Percentiles rank a stretch among this genome's conserved stretches.
Evolutionary conservation across 2,797 vertebrate species (phyloP).

Genomic region (Rhadinocentrus ornatus): DNA sequence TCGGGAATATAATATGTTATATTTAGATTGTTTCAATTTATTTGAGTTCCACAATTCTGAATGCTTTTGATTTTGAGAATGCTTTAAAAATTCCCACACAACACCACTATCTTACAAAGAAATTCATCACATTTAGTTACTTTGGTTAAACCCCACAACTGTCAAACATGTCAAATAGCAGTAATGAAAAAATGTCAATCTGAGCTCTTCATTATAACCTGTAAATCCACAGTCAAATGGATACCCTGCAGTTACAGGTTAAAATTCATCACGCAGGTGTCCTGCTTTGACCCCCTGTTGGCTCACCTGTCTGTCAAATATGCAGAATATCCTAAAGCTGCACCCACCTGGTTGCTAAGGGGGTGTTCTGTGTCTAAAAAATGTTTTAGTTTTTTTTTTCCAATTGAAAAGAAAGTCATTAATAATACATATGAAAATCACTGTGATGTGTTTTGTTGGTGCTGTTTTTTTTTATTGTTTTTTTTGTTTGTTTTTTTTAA

Average conservation of each 20-base stretch:
- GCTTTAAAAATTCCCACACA: neutral
- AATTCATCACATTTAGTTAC: neutral
- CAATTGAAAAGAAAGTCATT: slow-evolving; percentile 20
- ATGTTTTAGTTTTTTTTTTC: neutral
- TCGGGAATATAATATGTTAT: neutral
- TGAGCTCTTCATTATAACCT: slow-evolving; percentile 19
- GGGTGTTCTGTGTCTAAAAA: neutral
- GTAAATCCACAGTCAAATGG: slow-evolving; percentile 9
- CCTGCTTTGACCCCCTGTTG: slow-evolving; percentile 41
- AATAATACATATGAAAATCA: slow-evolving; percentile 43
- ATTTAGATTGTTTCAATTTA: neutral
- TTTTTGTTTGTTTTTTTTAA: neutral
- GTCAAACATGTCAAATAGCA: neutral
- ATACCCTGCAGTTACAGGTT: slow-evolving; percentile 28
- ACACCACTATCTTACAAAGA: neutral
- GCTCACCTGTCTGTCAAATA: slow-evolving; percentile 60
- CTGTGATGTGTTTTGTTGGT: slow-evolving; percentile 10
- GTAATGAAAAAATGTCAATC: slow-evolving; percentile 37
- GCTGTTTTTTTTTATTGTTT: neutral
- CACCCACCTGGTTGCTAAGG: slow-evolving; percentile 23
- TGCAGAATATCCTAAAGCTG: slow-evolving; percentile 27
- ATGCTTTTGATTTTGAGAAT: too few relatives aligned
- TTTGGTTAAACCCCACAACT: neutral
- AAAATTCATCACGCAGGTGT: slow-evolving; percentile 34
- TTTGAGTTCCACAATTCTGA: too few relatives aligned